A percentile compares a stretch with the other conserved stretches of the same genome.
phyloP scores from a whole-genome alignment of 2,797 vertebrate genomes.

The Gymnopithys bicolor region DNA sequence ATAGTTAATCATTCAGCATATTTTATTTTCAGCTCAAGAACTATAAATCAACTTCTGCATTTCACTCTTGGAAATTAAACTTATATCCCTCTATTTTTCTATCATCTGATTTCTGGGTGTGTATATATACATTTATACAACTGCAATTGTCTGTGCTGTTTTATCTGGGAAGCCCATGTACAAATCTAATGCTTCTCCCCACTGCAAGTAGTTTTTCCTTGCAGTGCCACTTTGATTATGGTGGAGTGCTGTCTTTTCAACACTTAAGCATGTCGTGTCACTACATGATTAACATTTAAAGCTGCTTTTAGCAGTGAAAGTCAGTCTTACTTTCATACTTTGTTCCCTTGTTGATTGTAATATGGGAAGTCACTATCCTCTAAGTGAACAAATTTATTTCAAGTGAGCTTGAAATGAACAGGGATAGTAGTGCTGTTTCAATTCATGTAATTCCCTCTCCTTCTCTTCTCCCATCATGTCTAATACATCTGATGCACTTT shows the following conservation, averaged over 20 bases:
- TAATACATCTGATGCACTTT: not conserved
- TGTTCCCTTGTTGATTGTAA: slow-evolving; percentile 1
- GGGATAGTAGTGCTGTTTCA: not conserved
- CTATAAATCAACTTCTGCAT: not conserved
- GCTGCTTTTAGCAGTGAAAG: not conserved
- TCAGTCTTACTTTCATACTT: not conserved
- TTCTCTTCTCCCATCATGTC: not conserved
- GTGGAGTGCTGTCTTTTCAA: slow-evolving; percentile 25
- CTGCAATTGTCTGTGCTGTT: not conserved
- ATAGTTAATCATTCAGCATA: not conserved
- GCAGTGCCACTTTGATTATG: slow-evolving; percentile 20
- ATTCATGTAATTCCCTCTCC: not conserved
- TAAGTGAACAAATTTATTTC: slow-evolving; percentile 32
- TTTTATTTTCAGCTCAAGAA: not conserved
- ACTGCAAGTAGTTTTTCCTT: not conserved
- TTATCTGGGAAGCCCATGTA: slow-evolving; percentile 40
- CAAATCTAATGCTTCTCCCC: slow-evolving; percentile 25
- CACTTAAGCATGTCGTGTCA: not conserved
- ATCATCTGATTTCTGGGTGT: not conserved
- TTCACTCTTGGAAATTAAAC: not conserved
- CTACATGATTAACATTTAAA: slow-evolving; percentile 34
- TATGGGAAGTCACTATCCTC: slow-evolving; percentile 3
- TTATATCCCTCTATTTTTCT: not conserved
- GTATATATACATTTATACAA: not conserved
- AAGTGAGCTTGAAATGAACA: not conserved